phyloP scores from a whole-genome alignment of 2,113 vertebrate species.

The Anguilla rostrata region DNA sequence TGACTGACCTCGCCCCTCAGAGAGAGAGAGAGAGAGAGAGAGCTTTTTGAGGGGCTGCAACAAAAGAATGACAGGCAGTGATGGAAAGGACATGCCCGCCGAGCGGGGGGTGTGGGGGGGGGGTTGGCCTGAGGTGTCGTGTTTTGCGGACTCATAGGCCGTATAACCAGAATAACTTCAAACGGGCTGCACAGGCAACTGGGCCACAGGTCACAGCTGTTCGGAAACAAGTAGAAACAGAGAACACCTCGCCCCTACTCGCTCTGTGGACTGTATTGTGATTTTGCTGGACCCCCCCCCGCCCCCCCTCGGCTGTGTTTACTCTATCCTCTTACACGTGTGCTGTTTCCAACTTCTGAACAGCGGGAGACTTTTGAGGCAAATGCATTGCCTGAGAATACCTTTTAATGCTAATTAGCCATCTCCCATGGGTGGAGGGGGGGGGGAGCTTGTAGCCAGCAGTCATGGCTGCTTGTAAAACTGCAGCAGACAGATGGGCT shows the following conservation, averaged over 20 bases:
- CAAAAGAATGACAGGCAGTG: not conserved
- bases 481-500: not conserved
- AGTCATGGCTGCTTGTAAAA: not conserved
- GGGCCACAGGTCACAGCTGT: constrained; percentile 21
- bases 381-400: not conserved
- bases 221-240: not conserved
- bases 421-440: not conserved
- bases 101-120: no score
- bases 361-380: not conserved
- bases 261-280: not conserved
- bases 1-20: no score
- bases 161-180: constrained; percentile 17
- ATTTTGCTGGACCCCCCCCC: not conserved
- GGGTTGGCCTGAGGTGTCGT: not conserved
- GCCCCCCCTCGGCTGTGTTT: not conserved
- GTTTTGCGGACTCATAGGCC: not conserved
- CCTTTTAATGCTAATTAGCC: not conserved
- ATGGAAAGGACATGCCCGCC: not conserved
- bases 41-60: not conserved
- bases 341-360: not conserved
- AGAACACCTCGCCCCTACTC: not conserved
- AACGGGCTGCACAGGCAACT: constrained; percentile 2
- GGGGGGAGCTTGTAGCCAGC: not conserved
- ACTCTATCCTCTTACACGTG: not conserved
- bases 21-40: not conserved